These are phyloP conservation scores for Leptoteleia sp. DNA, from an alignment of 1,140 invertebrate genomes.

Conservation along the genomic window DNA sequence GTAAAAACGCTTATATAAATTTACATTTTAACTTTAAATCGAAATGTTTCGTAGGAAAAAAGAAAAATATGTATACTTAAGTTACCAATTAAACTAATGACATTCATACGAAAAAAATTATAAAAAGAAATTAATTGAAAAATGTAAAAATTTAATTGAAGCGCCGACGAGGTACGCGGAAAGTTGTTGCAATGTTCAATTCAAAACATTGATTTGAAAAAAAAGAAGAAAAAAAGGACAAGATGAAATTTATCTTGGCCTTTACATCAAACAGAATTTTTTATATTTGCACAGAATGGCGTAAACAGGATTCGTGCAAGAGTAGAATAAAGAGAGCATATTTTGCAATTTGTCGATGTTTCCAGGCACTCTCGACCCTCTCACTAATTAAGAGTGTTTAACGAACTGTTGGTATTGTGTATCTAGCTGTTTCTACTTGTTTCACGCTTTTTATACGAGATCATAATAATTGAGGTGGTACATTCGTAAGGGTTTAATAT, in stretches of 20 bases:
- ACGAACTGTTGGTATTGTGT: conserved; percentile 45
- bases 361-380: conserved; percentile 36
- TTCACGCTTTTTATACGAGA: conserved; percentile 33
- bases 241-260: conserved; percentile 31
- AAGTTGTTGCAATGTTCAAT: conserved; percentile 24
- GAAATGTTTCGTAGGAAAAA: too few species aligned
- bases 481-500: conserved; percentile 24
- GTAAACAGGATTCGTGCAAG: conserved; percentile 44
- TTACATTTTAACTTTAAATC: too few species aligned
- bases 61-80: too few species aligned
- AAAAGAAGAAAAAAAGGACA: too few species aligned
- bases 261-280: conserved; percentile 39
- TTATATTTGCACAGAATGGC: conserved; percentile 34
- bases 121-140: conserved; percentile 9
- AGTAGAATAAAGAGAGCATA: conserved; percentile 43
- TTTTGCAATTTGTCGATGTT: conserved; percentile 54
- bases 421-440: conserved; percentile 38
- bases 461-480: conserved; percentile 35
- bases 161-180: conserved; percentile 2
- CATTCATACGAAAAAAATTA: neutral
- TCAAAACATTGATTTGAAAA: conserved; percentile 33
- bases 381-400: conserved; percentile 51
- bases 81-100: conserved; percentile 4
- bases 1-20: too few species aligned
- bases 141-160: conserved; percentile 13